phyloP scores from a whole-genome alignment of 2,888 invertebrate genomes.

The Epinotia brunnichana region DNA sequence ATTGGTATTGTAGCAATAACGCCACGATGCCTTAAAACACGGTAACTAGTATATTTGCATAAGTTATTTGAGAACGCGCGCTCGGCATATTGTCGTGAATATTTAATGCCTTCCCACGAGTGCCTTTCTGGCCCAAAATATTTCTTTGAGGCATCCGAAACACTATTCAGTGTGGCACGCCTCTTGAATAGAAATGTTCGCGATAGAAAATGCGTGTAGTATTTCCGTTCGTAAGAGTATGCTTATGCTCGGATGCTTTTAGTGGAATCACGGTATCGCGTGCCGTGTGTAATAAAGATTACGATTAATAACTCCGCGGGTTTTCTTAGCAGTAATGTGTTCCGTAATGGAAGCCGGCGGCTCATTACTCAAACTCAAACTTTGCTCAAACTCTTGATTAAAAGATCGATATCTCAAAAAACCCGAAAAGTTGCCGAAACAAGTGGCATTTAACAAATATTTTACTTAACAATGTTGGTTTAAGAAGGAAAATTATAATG shows the following conservation, averaged over 20 bases:
- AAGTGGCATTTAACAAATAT: not conserved
- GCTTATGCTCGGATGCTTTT: conserved; percentile 69
- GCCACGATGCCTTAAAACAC: conserved; percentile 60
- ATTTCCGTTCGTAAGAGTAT: conserved; percentile 55
- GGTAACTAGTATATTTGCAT: conserved; percentile 65
- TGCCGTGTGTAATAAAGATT: conserved; percentile 67
- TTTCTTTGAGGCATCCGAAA: conserved; percentile 67
- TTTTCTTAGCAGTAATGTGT: conserved; percentile 64
- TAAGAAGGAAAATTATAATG: not conserved
- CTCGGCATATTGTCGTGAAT: conserved; percentile 68
- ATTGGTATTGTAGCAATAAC: conserved; percentile 51
- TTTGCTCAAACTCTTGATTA: conserved; percentile 35
- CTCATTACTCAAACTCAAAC: conserved; percentile 53
- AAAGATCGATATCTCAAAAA: conserved; percentile 29
- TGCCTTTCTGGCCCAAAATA: conserved; percentile 60
- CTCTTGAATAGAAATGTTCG: conserved; percentile 65
- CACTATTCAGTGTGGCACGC: conserved; percentile 67
- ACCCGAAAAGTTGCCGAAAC: not conserved
- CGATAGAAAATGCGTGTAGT: conserved; percentile 62
- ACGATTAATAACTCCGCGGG: conserved; percentile 48
- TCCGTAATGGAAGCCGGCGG: conserved; percentile 60
- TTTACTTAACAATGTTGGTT: not conserved
- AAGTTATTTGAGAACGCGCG: conserved; percentile 66
- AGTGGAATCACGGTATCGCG: conserved; percentile 76
- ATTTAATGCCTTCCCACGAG: conserved; percentile 60